Conservation (phyloP, 2,113 vertebrate species). For the Sphyrna mokarran region DNA sequence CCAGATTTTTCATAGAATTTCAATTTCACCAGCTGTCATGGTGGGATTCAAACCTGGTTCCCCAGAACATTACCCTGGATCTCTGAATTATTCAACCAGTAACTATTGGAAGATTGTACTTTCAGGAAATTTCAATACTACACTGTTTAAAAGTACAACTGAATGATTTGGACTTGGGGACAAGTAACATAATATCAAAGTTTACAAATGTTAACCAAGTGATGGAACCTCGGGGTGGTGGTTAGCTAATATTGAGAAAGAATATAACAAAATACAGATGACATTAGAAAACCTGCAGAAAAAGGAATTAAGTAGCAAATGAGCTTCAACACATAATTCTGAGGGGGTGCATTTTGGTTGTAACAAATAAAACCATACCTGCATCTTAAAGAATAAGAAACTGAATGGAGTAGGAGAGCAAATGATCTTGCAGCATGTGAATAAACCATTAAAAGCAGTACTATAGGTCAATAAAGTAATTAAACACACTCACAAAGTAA, state of each 20-base stretch:
- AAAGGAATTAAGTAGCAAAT: background rate
- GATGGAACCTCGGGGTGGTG: too few species aligned
- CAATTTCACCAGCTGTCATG: too few species aligned
- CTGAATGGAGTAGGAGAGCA: background rate
- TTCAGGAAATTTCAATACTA: background rate
- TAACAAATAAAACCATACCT: background rate
- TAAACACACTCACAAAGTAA: background rate
- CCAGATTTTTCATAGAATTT: too few species aligned
- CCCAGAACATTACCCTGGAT: too few species aligned
- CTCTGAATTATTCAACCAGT: too few species aligned
- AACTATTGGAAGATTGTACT: background rate
- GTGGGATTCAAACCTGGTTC: too few species aligned
- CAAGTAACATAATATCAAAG: background rate
- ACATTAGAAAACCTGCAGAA: background rate
- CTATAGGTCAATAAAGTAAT: background rate
- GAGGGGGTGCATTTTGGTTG: background rate
- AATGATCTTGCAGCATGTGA: background rate
- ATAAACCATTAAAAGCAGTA: background rate
- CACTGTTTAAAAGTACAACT: background rate
- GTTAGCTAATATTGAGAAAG: background rate
- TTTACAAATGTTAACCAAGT: background rate
- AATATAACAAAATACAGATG: background rate
- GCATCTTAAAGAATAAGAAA: background rate
- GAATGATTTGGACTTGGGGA: background rate
- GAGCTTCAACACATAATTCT: background rate